Evolutionary conservation across 2,888 invertebrate genomes (phyloP).

Genomic region (Phlogophora meticulosa): DNA sequence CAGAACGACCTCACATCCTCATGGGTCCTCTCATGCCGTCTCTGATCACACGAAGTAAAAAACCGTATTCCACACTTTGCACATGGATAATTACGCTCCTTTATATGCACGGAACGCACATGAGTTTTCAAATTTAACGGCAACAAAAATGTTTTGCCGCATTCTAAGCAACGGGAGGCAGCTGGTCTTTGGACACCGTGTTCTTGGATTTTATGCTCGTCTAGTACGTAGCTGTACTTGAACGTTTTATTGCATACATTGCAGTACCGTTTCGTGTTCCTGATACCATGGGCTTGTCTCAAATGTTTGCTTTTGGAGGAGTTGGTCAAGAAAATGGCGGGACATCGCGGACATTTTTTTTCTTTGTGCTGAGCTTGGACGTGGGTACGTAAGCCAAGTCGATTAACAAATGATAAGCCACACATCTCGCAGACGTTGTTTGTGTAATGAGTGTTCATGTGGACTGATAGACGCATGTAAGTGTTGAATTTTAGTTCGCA

Average conservation of each 20-base stretch:
- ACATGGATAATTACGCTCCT: slow-evolving; percentile 73
- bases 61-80: slow-evolving; percentile 71
- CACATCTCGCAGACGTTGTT: slow-evolving; percentile 77
- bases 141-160: slow-evolving; percentile 70
- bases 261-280: slow-evolving; percentile 58
- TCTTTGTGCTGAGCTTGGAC: slow-evolving; percentile 69
- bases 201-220: slow-evolving; percentile 68
- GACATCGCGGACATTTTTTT: slow-evolving; percentile 73
- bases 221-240: slow-evolving; percentile 66
- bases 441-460: slow-evolving; percentile 76
- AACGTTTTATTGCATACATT: slow-evolving; percentile 69
- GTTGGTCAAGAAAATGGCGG: slow-evolving; percentile 65
- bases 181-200: slow-evolving; percentile 69
- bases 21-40: slow-evolving; percentile 76
- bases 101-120: slow-evolving; percentile 71
- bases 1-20: slow-evolving; percentile 68
- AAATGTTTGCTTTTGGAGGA: slow-evolving; percentile 57
- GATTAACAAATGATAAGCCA: slow-evolving; percentile 73
- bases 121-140: slow-evolving; percentile 71
- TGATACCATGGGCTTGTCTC: slow-evolving; percentile 52
- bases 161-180: slow-evolving; percentile 67
- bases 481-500: slow-evolving; percentile 71
- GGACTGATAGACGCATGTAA: slow-evolving; percentile 70
- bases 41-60: slow-evolving; percentile 73
- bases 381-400: slow-evolving; percentile 72